Evolutionary conservation across 2,888 invertebrate species (phyloP).

Genomic region (Ashinkailepas kermadecensis): DNA sequence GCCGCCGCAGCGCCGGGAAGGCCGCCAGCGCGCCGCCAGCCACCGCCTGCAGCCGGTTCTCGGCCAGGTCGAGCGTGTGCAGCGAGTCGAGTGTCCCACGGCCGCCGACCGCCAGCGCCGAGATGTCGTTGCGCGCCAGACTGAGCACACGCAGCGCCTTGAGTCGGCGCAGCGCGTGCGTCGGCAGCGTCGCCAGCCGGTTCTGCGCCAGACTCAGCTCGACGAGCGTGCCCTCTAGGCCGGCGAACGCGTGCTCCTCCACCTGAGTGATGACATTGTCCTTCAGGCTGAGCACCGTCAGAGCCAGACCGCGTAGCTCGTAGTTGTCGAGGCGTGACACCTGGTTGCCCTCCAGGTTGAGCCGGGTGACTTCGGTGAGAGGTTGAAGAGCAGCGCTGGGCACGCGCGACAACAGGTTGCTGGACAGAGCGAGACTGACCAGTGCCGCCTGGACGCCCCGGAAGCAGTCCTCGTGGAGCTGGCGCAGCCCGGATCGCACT

Average conservation of each 20-base stretch:
- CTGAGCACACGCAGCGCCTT: slow-evolving; percentile 58
- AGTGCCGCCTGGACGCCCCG: slow-evolving; percentile 40
- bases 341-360: slow-evolving; percentile 76
- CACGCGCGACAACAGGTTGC: slow-evolving; percentile 39
- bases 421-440: slow-evolving; percentile 41
- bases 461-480: slow-evolving; percentile 41
- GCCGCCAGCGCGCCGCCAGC: slow-evolving; percentile 68
- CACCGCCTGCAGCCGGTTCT: slow-evolving; percentile 71
- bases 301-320: slow-evolving; percentile 74
- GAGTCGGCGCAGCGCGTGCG: slow-evolving; percentile 66
- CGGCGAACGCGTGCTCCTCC: slow-evolving; percentile 73
- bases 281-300: slow-evolving; percentile 68
- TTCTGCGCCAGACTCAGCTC: slow-evolving; percentile 85
- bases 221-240: slow-evolving; percentile 65
- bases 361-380: slow-evolving; percentile 61
- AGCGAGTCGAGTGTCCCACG: slow-evolving; percentile 63
- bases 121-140: slow-evolving; percentile 69
- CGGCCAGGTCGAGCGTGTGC: slow-evolving; percentile 71
- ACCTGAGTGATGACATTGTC: slow-evolving; percentile 71
- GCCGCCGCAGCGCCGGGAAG: slow-evolving; percentile 62
- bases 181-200: slow-evolving; percentile 72
- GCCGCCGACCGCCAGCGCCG: slow-evolving; percentile 55
- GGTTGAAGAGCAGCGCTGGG: slow-evolving; percentile 42
- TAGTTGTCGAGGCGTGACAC: slow-evolving; percentile 76
- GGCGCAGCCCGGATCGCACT: slow-evolving; percentile 63